Conservation (phyloP, 2,113 vertebrate genomes). For the Sinosuthora webbiana region DNA sequence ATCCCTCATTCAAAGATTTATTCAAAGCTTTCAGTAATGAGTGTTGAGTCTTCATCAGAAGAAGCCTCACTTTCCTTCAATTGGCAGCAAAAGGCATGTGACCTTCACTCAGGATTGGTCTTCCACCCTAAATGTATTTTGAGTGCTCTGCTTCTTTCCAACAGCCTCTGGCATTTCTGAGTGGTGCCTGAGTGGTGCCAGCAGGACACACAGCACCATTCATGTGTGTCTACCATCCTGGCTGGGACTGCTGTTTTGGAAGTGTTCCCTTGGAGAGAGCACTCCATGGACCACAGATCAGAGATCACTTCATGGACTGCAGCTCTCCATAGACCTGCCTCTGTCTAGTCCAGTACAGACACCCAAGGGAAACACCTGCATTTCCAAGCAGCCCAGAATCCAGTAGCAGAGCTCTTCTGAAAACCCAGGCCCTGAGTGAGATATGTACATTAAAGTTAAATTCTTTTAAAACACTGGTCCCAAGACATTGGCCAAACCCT, state of each 20-base stretch:
- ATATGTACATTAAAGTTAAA: background rate
- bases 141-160: background rate
- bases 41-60: background rate
- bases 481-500: background rate
- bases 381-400: background rate
- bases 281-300: background rate
- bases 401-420: background rate
- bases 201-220: background rate
- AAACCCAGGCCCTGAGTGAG: background rate
- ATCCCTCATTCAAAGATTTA: background rate
- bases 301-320: background rate
- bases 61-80: background rate
- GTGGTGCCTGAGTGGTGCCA: background rate
- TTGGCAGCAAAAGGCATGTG: background rate
- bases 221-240: accelerated
- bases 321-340: background rate
- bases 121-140: background rate
- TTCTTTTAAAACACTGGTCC: background rate
- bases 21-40: background rate
- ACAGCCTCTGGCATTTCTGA: background rate
- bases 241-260: background rate
- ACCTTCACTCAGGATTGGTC: background rate
- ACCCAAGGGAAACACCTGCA: background rate
- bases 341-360: background rate
- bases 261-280: background rate